Base-by-base conservation (phyloP, 1,140 invertebrate species). In the Halotydeus destructor region DNA sequence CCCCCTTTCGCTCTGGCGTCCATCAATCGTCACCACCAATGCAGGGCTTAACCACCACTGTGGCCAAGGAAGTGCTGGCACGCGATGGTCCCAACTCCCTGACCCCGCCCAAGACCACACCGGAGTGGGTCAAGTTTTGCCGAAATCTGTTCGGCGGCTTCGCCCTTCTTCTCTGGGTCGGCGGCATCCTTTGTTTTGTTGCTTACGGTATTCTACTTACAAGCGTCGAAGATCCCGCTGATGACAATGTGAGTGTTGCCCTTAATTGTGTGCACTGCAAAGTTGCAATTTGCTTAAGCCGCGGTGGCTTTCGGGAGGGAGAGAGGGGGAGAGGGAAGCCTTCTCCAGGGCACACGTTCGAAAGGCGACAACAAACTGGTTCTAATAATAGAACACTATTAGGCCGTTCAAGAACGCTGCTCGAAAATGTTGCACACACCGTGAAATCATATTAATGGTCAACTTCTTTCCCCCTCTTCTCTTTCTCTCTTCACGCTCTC, bases 11-110 rank as follows among this genome's bases (percentile, higher is more conserved):
- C n/a, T n/a, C n/a, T n/a, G n/a, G n/a, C n/a, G n/a, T n/a, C n/a
- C n/a, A n/a, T n/a, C n/a, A n/a, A n/a, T n/a, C n/a, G n/a, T n/a
- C n/a, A n/a, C n/a, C n/a, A n/a, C 85, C 52, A 82, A 81, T 68
- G 76, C 83, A 63, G 78, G 84, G 61, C 64, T 72, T 91, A 58
- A 86, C 79, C 66, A 72, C 78, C 63, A 81, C 81, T 52, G 82
- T 85, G 69, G 86, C 85, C 51, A 82, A 81, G 67, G 77, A 83
- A 63, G 78, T 84, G 61, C 64, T 89, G 49, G 79, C 80, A 5
- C 52, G 58, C 22, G 62, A 79, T 51, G 76, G 77, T n/a, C 75
- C 72, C 0, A 83, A 83, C 52, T 65, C 68, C 12, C 54, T 80
- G 8, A 68, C 67, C 3, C 69, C 73, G 27, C 66, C 72, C 59